Base-by-base conservation (phyloP, 2,113 vertebrate genomes). In the Entomyzon cyanotis region DNA sequence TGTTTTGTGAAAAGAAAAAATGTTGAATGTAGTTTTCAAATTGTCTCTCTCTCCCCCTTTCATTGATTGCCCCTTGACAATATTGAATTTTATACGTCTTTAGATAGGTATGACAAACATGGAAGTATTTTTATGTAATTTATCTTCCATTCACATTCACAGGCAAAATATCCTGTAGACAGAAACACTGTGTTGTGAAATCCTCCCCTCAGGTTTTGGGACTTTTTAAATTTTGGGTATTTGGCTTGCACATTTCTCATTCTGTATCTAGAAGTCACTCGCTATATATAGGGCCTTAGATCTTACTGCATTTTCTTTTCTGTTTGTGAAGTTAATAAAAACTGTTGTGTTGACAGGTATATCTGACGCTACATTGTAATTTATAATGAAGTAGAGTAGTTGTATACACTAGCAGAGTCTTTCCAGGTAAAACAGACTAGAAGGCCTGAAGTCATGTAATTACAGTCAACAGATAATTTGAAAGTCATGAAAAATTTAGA, bases 401-500 rank as follows among this genome's bases (percentile, higher is more conserved):
- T 69, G 37, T 73, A 62, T 42, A 44, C 3, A n/a, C 24, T 80
- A 7, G 5, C 20, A 81, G 70, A 84, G 14, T 31, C 59, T 95
- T 84, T 50, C 39, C 56, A 67, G 77, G 87, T 93, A 71, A 85
- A 89, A 59, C 21, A 78, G n/a, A 30, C 18, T 68, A 53, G 73
- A 89, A 69, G 33, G 14, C 35, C 46, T 86, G 63, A 93, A 90
- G 39, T 69, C 3, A 35, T 62, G 19, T 62, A 77, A 84, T 92
- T 90, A 70, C 13, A 90, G 63, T 84, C 75, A 93, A 76, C n/a
- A 70, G 67, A 88, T 76, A 90, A 86, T 80, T 86, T 84, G 55
- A 88, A 92, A 92, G 46, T 80, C 30, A 88, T 74, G 46, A 97
- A 90, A 90, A 93, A 93, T 46, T 84, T 19, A 89, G 52, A 64